Evolutionary conservation across 2,113 vertebrate genomes (phyloP), one percentile per base, ranked within the genome.

Genomic region (Tringa solitaria): DNA sequence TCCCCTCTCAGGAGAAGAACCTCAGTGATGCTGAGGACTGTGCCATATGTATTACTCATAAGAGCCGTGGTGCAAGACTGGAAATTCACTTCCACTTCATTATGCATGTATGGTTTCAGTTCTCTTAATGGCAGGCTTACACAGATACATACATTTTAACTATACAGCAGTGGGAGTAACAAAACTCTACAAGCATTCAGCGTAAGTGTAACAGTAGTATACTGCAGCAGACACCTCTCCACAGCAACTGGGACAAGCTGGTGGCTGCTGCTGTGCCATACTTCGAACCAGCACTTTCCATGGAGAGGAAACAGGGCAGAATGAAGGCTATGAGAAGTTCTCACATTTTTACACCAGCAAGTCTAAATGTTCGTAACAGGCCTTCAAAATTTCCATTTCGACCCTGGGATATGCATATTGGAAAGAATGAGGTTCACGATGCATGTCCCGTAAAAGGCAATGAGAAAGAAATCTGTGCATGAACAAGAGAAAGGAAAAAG

Each of bases 81-180:
- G 60, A 95, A 95, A 84, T 87, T 65, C 32, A 78, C 6, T 89
- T 82, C 41, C 51, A 75, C 16, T 51, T 84, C 77, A 81, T 87
- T 64, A 68, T 68, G 39, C 65, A 56, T 12, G 46, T 39, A 22
- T 93, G 53, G 77, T 75, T 96, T 89, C 73, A 86, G 43, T 51
- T 84, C 50, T 67, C 56, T 59, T 51, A 78, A 78, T 75, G 51
- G 73, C 53, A 84, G 77, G 46, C 30, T 87, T 53, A 78, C 39
- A 33, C 5, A 67, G 12, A 57, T 28, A 51, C 39, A 46, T 18
- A 27, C 24, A 37, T 61, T 72, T 77, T 51, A 85, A 54, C 65
- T 45, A 3, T 7, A 20, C 19, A 65, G 59, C 43, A 61, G 22
- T 37, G 46, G 28, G 28, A 79, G 54, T n/a, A 81, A 48, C n/a